Conservation (phyloP, 2,797 vertebrate species). For the Pachyuromys duprasi region DNA sequence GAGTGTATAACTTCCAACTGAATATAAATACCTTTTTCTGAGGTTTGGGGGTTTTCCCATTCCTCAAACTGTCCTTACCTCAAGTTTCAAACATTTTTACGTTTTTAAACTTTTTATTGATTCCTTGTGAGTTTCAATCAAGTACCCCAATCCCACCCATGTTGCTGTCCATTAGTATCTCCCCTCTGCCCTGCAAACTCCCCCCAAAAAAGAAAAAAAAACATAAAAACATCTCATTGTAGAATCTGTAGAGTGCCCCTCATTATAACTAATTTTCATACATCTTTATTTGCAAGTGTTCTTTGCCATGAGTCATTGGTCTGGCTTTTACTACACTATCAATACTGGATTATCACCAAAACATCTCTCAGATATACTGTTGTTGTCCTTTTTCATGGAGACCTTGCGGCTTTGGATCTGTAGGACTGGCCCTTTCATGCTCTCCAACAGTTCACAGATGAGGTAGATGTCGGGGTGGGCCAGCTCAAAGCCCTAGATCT, state of each 20-base stretch:
- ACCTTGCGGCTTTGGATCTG: neutral
- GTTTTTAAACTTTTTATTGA: neutral
- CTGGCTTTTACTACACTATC: neutral
- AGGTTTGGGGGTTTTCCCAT: neutral
- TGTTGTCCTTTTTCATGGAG: neutral
- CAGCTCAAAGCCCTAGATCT: neutral
- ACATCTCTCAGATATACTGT: neutral
- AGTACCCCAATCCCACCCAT: neutral
- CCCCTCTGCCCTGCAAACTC: neutral
- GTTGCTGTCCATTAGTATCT: neutral
- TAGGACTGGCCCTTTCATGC: neutral
- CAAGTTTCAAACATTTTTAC: neutral
- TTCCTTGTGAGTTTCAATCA: neutral
- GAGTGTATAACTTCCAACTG: neutral
- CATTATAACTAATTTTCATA: neutral
- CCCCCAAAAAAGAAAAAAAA: neutral
- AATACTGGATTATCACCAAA: neutral
- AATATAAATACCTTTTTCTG: neutral
- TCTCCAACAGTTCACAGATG: neutral
- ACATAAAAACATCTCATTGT: neutral
- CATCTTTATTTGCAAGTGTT: neutral
- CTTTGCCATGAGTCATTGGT: neutral
- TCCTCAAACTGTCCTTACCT: neutral
- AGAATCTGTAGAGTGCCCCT: neutral
- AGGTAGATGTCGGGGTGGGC: neutral